Conservation (phyloP, 1,140 invertebrate genomes). For the Drosophila pruinosa region DNA sequence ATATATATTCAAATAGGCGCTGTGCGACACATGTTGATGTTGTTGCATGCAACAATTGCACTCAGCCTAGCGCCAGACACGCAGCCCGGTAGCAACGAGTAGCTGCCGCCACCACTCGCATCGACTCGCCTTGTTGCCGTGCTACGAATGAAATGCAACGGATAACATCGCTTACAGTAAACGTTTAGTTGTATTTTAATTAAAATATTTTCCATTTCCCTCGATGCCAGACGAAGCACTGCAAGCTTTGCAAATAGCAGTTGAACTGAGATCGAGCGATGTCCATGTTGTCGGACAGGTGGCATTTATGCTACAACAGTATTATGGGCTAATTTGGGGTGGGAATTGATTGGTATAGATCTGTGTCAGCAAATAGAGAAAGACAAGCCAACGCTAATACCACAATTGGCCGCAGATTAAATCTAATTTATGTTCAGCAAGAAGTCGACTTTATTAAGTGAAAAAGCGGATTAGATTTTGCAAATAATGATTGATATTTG, state of each 20-base stretch:
- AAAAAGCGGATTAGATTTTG: neutral
- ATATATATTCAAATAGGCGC: slow-evolving; percentile 81
- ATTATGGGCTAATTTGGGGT: slow-evolving; percentile 66
- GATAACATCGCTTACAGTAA: slow-evolving; percentile 77
- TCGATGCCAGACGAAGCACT: slow-evolving; percentile 20
- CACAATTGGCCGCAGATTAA: neutral
- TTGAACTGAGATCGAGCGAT: slow-evolving; percentile 64
- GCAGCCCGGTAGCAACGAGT: slow-evolving; percentile 52
- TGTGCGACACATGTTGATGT: slow-evolving; percentile 75
- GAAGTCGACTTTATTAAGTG: neutral
- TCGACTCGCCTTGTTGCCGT: slow-evolving; percentile 39
- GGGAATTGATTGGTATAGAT: slow-evolving; percentile 61
- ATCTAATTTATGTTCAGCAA: neutral
- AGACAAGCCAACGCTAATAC: neutral
- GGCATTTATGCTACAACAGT: slow-evolving; percentile 26
- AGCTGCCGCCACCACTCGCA: neutral
- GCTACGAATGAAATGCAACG: slow-evolving; percentile 32
- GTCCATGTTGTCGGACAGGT: slow-evolving; percentile 54
- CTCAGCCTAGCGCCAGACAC: slow-evolving; percentile 52
- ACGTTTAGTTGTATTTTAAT: slow-evolving; percentile 80
- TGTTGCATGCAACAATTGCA: slow-evolving; percentile 76
- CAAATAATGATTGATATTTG: too few relatives aligned
- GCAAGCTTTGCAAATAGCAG: neutral
- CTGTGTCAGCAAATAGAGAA: slow-evolving; percentile 5
- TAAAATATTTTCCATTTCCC: slow-evolving; percentile 76